Percentiles rank a stretch among this genome's conserved stretches.
Evolutionary conservation across 53 echinoderm and acorn worm species (phyloP).

Genomic region (Arbacia lixula): DNA sequence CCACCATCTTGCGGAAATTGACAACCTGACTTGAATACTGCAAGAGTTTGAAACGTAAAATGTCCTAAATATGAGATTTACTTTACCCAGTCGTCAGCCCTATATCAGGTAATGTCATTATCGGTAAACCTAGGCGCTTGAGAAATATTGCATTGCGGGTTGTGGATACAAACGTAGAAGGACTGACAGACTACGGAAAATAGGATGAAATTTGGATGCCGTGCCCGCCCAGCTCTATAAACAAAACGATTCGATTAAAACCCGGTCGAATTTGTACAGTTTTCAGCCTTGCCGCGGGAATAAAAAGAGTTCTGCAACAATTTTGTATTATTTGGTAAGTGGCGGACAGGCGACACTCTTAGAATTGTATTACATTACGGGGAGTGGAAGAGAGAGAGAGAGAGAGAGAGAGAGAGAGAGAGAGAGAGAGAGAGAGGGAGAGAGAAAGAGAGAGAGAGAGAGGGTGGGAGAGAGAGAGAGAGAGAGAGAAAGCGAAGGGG

Average conservation of each 20-base stretch:
- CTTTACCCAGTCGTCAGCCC: too few species aligned
- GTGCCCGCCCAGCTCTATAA: conserved; percentile 54
- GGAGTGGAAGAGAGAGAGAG: neutral
- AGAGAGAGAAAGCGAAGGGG: neutral
- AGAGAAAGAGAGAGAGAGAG: neutral
- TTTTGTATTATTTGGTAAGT: conserved; percentile 16
- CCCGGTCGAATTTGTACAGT: conserved; percentile 54
- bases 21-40: too few species aligned
- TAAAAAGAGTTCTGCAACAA: conserved; percentile 50
- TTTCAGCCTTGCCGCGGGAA: conserved; percentile 44
- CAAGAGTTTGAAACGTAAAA: too few species aligned
- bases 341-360: too few species aligned
- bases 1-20: too few species aligned
- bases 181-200: conserved; percentile 17
- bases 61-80: too few species aligned
- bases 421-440: neutral
- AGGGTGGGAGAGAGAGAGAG: neutral
- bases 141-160: too few species aligned
- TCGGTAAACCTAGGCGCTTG: too few species aligned
- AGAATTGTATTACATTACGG: too few species aligned
- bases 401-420: neutral
- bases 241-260: conserved; percentile 48
- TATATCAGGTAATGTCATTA: too few species aligned
- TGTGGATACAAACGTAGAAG: too few species aligned
- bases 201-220: conserved; percentile 29